These are phyloP conservation scores for Dendrolimus kikuchii DNA, from an alignment of 1,140 invertebrate species.

Conservation along the genomic window DNA sequence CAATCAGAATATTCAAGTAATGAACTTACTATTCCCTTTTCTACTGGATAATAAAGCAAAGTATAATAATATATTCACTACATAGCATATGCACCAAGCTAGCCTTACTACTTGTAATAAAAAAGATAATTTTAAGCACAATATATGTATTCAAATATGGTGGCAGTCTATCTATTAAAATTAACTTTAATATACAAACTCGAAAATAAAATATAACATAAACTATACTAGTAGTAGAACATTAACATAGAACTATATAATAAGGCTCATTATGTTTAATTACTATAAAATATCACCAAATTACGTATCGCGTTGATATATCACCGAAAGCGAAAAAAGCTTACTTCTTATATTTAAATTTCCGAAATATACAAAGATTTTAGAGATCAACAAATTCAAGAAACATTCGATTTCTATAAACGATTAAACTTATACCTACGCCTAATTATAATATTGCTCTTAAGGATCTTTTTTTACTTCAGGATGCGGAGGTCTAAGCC, in stretches of 20 bases:
- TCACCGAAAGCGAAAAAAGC: slow-evolving; percentile 38
- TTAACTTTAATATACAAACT: slow-evolving; percentile 52
- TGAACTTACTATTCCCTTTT: background rate
- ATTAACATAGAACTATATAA: slow-evolving; percentile 41
- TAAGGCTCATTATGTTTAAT: slow-evolving; percentile 52
- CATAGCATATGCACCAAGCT: background rate
- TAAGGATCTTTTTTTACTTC: slow-evolving; percentile 44
- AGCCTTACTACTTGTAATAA: slow-evolving; percentile 1
- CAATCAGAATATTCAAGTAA: background rate
- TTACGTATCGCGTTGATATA: slow-evolving; percentile 63
- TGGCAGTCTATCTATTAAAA: slow-evolving; percentile 51
- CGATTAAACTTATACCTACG: slow-evolving; percentile 16
- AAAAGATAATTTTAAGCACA: slow-evolving; percentile 34
- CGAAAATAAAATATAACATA: slow-evolving; percentile 42
- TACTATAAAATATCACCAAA: slow-evolving; percentile 59
- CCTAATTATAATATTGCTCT: slow-evolving; percentile 17
- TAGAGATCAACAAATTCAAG: slow-evolving; percentile 55
- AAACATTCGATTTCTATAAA: slow-evolving; percentile 27
- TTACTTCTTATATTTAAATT: slow-evolving; percentile 18
- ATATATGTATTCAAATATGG: slow-evolving; percentile 40
- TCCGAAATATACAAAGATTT: slow-evolving; percentile 41
- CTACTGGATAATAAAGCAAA: background rate
- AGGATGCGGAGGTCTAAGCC: slow-evolving; percentile 33
- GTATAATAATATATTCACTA: background rate
- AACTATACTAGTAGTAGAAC: slow-evolving; percentile 30